These are phyloP conservation scores for Tringa solitaria DNA, from an alignment of 2,113 vertebrate genomes.

Conservation along the genomic window DNA sequence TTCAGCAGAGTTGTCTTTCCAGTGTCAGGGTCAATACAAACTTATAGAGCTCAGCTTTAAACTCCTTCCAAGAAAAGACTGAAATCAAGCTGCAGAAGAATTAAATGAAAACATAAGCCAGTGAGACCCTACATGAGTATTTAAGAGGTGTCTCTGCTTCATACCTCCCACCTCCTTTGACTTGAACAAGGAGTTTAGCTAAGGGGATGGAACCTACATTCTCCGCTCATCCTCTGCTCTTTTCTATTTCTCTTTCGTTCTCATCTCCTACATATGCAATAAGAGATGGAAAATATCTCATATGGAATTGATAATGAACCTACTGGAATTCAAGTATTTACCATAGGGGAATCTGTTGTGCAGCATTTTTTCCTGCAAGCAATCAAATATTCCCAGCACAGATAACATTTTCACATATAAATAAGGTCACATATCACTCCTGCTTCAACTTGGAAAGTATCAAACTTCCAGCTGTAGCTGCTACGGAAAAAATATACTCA, in stretches of 20 bases:
- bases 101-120: not conserved
- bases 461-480: not conserved
- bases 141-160: not conserved
- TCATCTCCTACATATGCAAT: not conserved
- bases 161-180: not conserved
- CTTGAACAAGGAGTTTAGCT: not conserved
- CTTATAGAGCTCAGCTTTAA: not conserved
- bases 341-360: not conserved
- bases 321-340: conserved; percentile 25
- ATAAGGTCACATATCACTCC: not conserved
- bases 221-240: not conserved
- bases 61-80: not conserved
- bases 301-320: conserved; percentile 8
- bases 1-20: not conserved
- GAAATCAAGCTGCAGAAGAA: not conserved
- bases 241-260: not conserved
- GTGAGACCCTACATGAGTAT: not conserved
- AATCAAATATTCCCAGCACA: not conserved
- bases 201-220: not conserved
- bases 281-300: not conserved
- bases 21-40: not conserved
- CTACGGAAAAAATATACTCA: not conserved
- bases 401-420: not conserved
- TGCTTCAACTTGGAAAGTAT: not conserved
- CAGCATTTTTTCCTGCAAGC: conserved; percentile 4